Conservation (phyloP, 1,140 invertebrate genomes). For the Myzus persicae region DNA sequence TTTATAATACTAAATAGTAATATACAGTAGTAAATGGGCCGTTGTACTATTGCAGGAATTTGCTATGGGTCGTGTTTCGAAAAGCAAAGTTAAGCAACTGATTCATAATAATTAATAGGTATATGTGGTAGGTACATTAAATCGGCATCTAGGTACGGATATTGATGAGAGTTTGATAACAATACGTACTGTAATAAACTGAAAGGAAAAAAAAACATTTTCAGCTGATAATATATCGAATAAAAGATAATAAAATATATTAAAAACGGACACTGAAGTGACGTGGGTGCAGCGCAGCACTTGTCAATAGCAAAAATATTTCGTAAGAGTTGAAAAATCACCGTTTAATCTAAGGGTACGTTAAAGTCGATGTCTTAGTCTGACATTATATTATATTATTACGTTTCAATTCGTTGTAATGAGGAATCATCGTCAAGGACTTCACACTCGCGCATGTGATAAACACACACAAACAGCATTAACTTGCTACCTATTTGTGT, state of each 20-base stretch:
- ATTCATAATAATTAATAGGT: neutral
- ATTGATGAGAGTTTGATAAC: too few species aligned
- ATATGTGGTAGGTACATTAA: neutral
- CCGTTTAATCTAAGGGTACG: neutral
- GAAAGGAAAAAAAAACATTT: neutral
- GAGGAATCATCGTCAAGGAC: neutral
- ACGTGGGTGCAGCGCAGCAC: neutral
- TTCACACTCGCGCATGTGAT: neutral
- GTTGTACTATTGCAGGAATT: too few species aligned
- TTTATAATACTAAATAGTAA: neutral
- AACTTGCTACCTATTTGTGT: neutral
- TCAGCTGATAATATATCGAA: neutral
- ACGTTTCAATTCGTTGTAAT: neutral
- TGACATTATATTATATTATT: too few species aligned
- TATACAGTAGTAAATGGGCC: neutral
- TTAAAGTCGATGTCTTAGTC: neutral
- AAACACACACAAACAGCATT: neutral
- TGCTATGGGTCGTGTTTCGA: neutral
- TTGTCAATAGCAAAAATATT: neutral
- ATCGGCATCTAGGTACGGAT: too few species aligned
- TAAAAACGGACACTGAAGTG: neutral
- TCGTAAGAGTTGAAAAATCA: neutral
- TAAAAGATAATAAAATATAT: neutral
- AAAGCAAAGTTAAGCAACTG: neutral
- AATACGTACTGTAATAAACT: too few species aligned